Evolutionary conservation across 2,797 vertebrate species (phyloP), one percentile per base, ranked within the genome.

Genomic region (Propithecus perrieri): DNA sequence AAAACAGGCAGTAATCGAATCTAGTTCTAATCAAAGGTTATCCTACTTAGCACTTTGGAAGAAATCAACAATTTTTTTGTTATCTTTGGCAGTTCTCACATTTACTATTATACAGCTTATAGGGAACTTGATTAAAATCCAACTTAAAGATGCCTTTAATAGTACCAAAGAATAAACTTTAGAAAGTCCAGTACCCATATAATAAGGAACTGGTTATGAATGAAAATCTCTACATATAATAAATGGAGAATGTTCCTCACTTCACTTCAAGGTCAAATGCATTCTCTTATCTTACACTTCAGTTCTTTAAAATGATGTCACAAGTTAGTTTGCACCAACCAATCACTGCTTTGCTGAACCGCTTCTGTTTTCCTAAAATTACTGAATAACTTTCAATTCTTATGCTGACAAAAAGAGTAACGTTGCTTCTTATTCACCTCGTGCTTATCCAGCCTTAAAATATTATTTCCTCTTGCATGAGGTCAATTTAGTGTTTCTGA

Each of bases 21-120:
- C 59, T 7, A 91, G 43, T 4, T 80, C 4, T 84, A 91, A 89
- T 80, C 48, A 89, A 75, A 96, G 15, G 1, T 79, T 89, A 72
- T 91, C 55, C 87, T 92, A 78, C 75, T 94, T 76, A 88, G 65
- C 86, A 75, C 7, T 89, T 89, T 65, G 22, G 33, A 69, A 85
- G 57, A 91, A 69, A 41, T 33, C 33, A 84, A 43, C 12, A 89
- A 2, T 38, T 65, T 46, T 84, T 88, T 30, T 10, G 8, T 53
- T 50, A 72, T 50, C 17, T 71, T 89, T 86, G 30, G 15, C 14
- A 80, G 12, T 41, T 89, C 17, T 72, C 35, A 84, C 0, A 4
- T 61, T 91, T 76, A 48, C 24, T 94, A 55, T 89, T 53, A 55
- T 59, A 87, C 17, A 83, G 7, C 5, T 83, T 83, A 81, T 15